A percentile compares a stretch with the other conserved stretches of the same genome.
These are phyloP conservation scores for Eulemur rufifrons DNA, from an alignment of 2,113 vertebrate species.

Conservation along the genomic window DNA sequence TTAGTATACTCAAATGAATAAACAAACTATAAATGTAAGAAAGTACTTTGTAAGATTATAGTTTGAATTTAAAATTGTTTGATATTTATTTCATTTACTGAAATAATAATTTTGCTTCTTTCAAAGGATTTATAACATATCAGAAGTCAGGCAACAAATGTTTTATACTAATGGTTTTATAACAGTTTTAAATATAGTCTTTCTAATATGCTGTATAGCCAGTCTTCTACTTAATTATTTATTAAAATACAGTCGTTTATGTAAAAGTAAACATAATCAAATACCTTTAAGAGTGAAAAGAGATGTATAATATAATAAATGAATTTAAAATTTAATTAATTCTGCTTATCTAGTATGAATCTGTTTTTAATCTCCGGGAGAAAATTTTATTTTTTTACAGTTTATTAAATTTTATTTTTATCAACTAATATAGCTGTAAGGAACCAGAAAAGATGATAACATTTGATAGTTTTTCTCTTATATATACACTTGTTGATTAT, in stretches of 20 bases:
- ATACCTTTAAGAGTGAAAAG: background rate
- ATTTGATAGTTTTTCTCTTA: background rate
- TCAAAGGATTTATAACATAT: background rate
- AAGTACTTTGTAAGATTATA: background rate
- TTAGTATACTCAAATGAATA: background rate
- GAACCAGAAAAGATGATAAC: background rate
- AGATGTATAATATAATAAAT: background rate
- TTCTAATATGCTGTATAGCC: background rate
- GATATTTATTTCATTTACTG: background rate
- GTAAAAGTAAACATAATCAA: background rate
- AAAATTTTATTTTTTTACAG: background rate
- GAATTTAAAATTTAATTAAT: background rate
- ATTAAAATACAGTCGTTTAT: background rate
- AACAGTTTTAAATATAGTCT: background rate
- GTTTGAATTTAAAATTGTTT: slow-evolving; percentile 1
- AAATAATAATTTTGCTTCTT: background rate
- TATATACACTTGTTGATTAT: background rate
- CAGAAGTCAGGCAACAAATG: background rate
- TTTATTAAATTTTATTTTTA: background rate
- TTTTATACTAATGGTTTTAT: background rate
- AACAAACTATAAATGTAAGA: background rate
- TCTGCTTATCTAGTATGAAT: background rate
- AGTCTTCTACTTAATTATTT: background rate
- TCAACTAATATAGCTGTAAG: background rate
- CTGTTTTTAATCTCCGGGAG: background rate